Conservation (phyloP, 2,797 vertebrate genomes). For the Psittacula derbiana region DNA sequence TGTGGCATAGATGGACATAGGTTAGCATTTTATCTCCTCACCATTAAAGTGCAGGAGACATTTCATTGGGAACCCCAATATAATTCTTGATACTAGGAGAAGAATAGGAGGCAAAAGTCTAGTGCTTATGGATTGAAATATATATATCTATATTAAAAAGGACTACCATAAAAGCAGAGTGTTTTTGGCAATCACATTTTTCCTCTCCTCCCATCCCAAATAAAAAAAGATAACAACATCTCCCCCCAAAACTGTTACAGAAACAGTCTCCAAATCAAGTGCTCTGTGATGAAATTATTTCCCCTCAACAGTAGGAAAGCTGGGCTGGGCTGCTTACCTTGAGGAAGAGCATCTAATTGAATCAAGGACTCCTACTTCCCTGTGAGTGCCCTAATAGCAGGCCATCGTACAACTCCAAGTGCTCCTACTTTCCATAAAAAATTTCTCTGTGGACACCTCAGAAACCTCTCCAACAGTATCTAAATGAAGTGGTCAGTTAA, state of each 20-base stretch:
- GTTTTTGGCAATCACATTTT: background rate
- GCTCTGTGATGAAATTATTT: background rate
- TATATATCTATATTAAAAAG: background rate
- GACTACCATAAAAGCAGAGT: background rate
- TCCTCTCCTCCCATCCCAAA: background rate
- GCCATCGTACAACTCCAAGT: background rate
- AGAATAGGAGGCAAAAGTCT: background rate
- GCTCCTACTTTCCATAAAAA: background rate
- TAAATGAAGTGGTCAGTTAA: background rate
- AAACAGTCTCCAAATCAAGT: background rate
- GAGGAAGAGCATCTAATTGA: background rate
- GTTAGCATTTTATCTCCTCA: background rate
- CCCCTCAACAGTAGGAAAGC: background rate
- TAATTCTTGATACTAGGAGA: background rate
- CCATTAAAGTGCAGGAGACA: background rate
- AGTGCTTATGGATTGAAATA: background rate
- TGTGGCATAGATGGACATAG: background rate
- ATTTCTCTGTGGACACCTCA: background rate
- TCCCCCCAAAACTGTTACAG: background rate
- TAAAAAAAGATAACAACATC: background rate
- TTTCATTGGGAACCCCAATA: background rate
- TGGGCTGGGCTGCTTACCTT: background rate
- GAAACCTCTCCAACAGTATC: background rate
- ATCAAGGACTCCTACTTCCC: accelerated
- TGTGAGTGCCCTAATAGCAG: background rate